A percentile compares a stretch with the other conserved stretches of the same genome.
These are phyloP conservation scores for Bombus superbus DNA, from an alignment of 1,140 invertebrate genomes.

Conservation along the genomic window DNA sequence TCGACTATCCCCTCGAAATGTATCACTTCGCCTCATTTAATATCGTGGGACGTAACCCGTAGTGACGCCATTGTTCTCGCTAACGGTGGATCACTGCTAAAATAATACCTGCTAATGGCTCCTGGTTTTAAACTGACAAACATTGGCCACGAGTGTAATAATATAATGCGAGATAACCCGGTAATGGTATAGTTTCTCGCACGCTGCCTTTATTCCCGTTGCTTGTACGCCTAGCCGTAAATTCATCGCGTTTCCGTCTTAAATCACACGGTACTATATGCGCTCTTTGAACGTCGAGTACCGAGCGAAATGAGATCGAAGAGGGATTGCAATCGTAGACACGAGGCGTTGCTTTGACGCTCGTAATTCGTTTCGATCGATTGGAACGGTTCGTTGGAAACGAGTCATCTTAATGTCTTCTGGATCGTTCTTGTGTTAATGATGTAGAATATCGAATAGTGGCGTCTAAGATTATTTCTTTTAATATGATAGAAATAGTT, in stretches of 20 bases:
- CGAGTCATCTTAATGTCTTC: not conserved
- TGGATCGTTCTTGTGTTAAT: not conserved
- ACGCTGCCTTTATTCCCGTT: not conserved
- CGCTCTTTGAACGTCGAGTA: not conserved
- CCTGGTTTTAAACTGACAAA: slow-evolving; percentile 69
- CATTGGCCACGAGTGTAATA: slow-evolving; percentile 64
- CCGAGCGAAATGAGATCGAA: not conserved
- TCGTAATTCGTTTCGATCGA: slow-evolving; percentile 3
- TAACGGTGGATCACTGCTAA: slow-evolving; percentile 72
- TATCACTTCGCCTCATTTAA: slow-evolving; percentile 75
- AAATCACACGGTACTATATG: not conserved
- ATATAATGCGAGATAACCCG: slow-evolving; percentile 63
- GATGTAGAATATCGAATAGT: not conserved
- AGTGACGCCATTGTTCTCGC: slow-evolving; percentile 66
- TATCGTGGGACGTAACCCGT: slow-evolving; percentile 68
- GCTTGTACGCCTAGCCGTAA: not conserved
- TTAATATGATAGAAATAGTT: not conserved
- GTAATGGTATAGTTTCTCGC: not conserved
- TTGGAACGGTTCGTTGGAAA: not conserved
- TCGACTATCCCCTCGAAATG: slow-evolving; percentile 65
- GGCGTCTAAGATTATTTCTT: not conserved
- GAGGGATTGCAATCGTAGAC: not conserved
- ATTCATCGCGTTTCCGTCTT: not conserved
- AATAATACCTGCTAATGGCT: slow-evolving; percentile 78
- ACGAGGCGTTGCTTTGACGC: not conserved